Evolutionary conservation across 2,797 vertebrate species (phyloP).

Genomic region (Choloepus didactylus): DNA sequence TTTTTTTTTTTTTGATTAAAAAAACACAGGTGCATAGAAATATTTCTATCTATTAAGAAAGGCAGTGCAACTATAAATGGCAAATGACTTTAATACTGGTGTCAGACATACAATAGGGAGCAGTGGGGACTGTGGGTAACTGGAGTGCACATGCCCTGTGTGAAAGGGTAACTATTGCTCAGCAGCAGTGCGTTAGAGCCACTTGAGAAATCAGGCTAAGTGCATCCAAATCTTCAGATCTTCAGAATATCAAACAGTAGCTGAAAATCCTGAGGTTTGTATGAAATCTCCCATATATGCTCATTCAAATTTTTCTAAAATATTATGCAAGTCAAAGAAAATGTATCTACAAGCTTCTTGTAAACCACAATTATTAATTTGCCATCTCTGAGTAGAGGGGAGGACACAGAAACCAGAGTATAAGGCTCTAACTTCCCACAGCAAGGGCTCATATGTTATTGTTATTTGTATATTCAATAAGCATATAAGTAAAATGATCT

Average conservation of each 20-base stretch:
- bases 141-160: neutral
- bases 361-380: neutral
- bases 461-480: neutral
- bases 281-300: neutral
- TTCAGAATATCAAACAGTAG: neutral
- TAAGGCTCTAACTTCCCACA: neutral
- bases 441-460: neutral
- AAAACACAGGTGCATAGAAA: neutral
- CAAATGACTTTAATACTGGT: neutral
- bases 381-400: fast-evolving
- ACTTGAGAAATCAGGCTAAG: neutral
- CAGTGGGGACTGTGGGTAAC: neutral
- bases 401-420: neutral
- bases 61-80: neutral
- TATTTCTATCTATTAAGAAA: neutral
- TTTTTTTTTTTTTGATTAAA: neutral
- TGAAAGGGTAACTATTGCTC: neutral
- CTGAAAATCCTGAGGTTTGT: neutral
- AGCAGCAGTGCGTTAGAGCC: neutral
- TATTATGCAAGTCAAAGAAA: neutral
- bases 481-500: neutral
- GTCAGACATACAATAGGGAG: neutral
- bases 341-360: neutral
- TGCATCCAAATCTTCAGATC: neutral
- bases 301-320: neutral